Conservation (phyloP, 2,888 invertebrate species). For the Venustoraphidia nigricollis region DNA sequence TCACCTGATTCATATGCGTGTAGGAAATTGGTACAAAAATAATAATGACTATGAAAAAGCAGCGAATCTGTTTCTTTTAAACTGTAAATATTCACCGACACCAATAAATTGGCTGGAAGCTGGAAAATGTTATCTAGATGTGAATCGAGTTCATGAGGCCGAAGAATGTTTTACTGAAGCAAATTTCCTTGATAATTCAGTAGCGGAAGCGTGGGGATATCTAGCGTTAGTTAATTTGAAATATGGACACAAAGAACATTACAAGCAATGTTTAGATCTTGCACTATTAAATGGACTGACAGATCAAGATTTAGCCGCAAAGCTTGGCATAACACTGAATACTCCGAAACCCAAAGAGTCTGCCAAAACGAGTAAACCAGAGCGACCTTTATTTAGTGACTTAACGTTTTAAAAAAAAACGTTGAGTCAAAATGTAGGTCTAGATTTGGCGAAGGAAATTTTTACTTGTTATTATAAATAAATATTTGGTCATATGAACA, state of each 20-base stretch:
- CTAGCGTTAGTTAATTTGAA: constrained; percentile 24
- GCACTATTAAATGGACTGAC: constrained; percentile 15
- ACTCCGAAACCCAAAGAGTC: too few species aligned
- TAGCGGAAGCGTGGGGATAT: constrained; percentile 25
- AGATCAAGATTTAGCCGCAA: not conserved
- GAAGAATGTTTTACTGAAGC: constrained; percentile 26
- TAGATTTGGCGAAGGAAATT: too few species aligned
- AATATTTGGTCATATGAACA: too few species aligned
- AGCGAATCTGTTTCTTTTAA: constrained; percentile 16
- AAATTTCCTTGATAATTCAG: constrained; percentile 22
- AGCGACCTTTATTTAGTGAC: too few species aligned
- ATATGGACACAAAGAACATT: constrained; percentile 19
- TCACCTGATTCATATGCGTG: constrained; percentile 21
- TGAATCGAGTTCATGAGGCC: constrained; percentile 23
- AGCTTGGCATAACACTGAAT: too few species aligned
- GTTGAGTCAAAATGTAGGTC: too few species aligned
- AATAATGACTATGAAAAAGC: constrained; percentile 13
- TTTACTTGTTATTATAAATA: too few species aligned
- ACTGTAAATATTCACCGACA: constrained; percentile 23
- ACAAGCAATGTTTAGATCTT: constrained; percentile 23
- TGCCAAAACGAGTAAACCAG: too few species aligned
- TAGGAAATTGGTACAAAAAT: constrained; percentile 3
- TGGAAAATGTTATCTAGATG: constrained; percentile 18
- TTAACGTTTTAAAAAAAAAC: too few species aligned
- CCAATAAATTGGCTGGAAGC: constrained; percentile 23